These are phyloP conservation scores for Brachyhypopomus occidentalis DNA, from an alignment of 2,113 vertebrate species.

Conservation along the genomic window DNA sequence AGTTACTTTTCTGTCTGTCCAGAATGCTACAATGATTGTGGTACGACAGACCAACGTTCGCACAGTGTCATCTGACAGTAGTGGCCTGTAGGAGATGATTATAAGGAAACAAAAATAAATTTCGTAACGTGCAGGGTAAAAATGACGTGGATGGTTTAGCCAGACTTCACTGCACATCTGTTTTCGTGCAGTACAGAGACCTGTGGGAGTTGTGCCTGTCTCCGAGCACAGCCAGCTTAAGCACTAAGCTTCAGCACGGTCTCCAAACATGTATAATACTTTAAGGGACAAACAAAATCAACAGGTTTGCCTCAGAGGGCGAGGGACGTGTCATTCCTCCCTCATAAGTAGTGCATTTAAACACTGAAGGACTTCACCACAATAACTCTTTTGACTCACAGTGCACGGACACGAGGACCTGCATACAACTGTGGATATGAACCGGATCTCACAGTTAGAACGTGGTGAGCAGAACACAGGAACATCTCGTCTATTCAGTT, in stretches of 20 bases:
- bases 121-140: not conserved
- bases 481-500: slow-evolving; percentile 22
- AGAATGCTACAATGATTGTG: slow-evolving; percentile 18
- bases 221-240: slow-evolving; percentile 18
- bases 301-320: not conserved
- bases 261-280: not conserved
- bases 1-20: slow-evolving; percentile 24
- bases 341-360: slow-evolving; percentile 51
- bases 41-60: not conserved
- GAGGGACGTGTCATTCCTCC: slow-evolving; percentile 33
- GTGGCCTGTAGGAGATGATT: slow-evolving; percentile 10
- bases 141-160: not conserved
- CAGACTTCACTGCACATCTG: not conserved
- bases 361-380: slow-evolving; percentile 51
- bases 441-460: slow-evolving; percentile 60
- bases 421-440: slow-evolving; percentile 34
- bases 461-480: slow-evolving; percentile 54
- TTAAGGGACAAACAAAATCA: slow-evolving; percentile 26
- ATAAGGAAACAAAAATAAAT: not conserved
- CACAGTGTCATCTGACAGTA: slow-evolving; percentile 27
- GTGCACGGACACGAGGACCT: slow-evolving; percentile 44
- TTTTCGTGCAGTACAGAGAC: not conserved
- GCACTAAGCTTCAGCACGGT: slow-evolving; percentile 10
- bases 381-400: slow-evolving; percentile 44
- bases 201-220: slow-evolving; percentile 29